Percentiles rank a stretch among this genome's conserved stretches.
Conservation (phyloP, 1,140 invertebrate genomes). For the Neelides sp. region DNA sequence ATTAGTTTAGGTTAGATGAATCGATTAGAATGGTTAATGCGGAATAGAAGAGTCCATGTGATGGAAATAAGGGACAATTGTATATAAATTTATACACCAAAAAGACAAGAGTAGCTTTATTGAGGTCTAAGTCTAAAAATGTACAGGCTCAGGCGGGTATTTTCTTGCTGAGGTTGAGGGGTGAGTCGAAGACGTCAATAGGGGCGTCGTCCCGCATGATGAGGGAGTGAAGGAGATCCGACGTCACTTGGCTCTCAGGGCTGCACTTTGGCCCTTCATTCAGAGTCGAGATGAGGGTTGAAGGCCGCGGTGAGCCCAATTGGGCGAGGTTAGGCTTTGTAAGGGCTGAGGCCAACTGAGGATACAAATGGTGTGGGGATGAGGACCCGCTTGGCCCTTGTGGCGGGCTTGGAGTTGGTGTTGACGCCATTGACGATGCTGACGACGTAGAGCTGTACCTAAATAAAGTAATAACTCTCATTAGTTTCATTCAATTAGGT, state of each 20-base stretch:
- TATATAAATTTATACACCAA: no score
- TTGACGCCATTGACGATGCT: not conserved
- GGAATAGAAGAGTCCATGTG: no score
- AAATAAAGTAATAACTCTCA: not conserved
- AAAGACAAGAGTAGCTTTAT: no score
- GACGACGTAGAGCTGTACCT: conserved; percentile 11
- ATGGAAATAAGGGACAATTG: no score
- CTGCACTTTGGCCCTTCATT: conserved; percentile 78
- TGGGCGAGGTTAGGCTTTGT: conserved; percentile 21
- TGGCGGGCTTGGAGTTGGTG: conserved; percentile 2
- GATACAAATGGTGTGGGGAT: conserved; percentile 29
- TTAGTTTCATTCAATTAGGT: not conserved
- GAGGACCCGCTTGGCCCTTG: not conserved
- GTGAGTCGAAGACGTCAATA: not conserved
- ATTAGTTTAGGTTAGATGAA: no score
- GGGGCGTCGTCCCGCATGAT: conserved; percentile 21
- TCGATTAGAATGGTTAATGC: no score
- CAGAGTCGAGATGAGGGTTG: conserved; percentile 68
- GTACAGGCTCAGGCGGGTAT: no score
- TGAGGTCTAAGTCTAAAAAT: no score
- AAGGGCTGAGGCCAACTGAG: conserved; percentile 30
- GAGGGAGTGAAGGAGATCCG: conserved; percentile 26
- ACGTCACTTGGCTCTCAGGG: conserved; percentile 46
- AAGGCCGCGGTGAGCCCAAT: conserved; percentile 42
- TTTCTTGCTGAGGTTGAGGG: conserved; percentile 9